Conservation (phyloP, 2,797 vertebrate species). For the Pterois miles region DNA sequence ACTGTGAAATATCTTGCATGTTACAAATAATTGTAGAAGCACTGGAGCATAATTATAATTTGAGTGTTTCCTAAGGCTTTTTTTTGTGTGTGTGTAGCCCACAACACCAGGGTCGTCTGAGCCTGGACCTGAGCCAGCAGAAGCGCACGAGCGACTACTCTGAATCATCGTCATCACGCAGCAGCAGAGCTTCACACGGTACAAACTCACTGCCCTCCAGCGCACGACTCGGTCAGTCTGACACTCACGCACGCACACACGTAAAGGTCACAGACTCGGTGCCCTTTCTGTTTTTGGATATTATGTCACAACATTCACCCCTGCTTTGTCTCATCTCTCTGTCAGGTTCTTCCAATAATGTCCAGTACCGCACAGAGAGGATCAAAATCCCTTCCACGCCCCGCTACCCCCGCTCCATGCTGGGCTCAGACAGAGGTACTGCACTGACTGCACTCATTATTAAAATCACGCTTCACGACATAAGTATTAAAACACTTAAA, state of each 20-base stretch:
- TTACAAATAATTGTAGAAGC: background rate
- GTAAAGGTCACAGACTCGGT: conserved; percentile 28
- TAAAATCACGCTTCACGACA: background rate
- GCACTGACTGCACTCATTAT: conserved; percentile 2
- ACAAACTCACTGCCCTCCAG: conserved; percentile 96
- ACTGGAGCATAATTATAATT: background rate
- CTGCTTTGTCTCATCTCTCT: conserved; percentile 18
- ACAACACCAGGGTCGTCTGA: conserved; percentile 94
- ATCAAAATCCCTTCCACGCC: conserved; percentile 97
- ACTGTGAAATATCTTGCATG: conserved; percentile 5
- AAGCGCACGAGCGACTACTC: conserved; percentile 74
- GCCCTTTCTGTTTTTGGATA: conserved; percentile 6
- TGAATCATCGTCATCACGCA: conserved; percentile 89
- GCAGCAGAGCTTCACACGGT: conserved; percentile 90
- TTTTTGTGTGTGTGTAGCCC: conserved; percentile 76
- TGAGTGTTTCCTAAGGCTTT: background rate
- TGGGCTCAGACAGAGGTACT: conserved; percentile 94
- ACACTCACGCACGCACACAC: conserved; percentile 64
- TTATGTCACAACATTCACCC: conserved; percentile 17
- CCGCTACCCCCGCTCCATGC: conserved; percentile 91
- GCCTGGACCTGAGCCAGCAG: conserved; percentile 95
- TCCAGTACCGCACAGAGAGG: conserved; percentile 95
- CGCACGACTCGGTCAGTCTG: conserved; percentile 92
- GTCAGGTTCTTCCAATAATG: conserved; percentile 91
- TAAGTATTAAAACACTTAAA: background rate